Evolutionary conservation across 2,113 vertebrate species (phyloP).

Genomic region (Delphinus delphis): DNA sequence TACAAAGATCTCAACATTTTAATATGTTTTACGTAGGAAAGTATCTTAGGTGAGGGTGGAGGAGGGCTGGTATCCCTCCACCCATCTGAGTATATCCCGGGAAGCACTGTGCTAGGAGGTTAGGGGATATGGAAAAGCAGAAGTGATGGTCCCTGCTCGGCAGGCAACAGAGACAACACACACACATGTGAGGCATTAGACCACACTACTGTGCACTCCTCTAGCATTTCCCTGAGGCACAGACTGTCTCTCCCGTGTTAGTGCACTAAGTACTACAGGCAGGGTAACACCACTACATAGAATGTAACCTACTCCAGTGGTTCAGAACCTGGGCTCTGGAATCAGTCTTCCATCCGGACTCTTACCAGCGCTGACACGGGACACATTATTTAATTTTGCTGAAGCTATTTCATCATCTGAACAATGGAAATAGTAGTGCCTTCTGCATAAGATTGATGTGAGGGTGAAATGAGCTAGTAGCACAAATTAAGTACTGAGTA

Average conservation of each 20-base stretch:
- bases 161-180: not conserved
- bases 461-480: not conserved
- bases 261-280: not conserved
- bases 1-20: not conserved
- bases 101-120: too few relatives aligned
- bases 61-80: not conserved
- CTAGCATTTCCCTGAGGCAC: not conserved
- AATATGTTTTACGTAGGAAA: not conserved
- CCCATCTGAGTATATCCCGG: fast-evolving
- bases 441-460: not conserved
- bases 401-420: not conserved
- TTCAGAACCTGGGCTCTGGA: not conserved
- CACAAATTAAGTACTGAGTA: not conserved
- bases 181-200: fast-evolving
- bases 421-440: not conserved
- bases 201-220: fast-evolving
- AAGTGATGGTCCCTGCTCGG: not conserved
- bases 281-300: fast-evolving
- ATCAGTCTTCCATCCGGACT: not conserved
- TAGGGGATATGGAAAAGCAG: not conserved
- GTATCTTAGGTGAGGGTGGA: not conserved
- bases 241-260: not conserved
- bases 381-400: not conserved
- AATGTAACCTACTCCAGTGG: fast-evolving
- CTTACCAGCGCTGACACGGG: not conserved